These are phyloP conservation scores for Erythrolamprus reginae DNA, from an alignment of 2,113 vertebrate species.

Conservation along the genomic window DNA sequence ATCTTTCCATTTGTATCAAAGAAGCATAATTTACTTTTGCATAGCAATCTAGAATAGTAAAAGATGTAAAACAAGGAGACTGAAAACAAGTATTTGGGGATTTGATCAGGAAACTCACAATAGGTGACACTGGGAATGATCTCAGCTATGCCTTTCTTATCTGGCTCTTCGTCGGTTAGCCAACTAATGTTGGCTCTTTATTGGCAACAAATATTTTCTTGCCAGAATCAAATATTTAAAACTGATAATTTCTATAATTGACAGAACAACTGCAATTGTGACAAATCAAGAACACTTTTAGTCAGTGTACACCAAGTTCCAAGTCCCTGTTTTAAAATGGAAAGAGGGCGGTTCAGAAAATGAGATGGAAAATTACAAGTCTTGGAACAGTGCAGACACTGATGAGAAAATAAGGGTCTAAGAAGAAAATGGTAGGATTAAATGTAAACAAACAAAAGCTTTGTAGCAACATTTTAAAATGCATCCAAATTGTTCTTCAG, in stretches of 20 bases:
- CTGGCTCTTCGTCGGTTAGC: not conserved
- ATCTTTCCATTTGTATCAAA: not conserved
- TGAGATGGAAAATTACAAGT: not conserved
- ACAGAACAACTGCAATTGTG: not conserved
- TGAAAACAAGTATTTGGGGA: conserved; percentile 16
- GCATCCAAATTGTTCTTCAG: not conserved
- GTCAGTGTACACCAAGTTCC: not conserved
- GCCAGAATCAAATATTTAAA: not conserved
- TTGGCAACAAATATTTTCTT: conserved; percentile 18
- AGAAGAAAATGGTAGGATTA: not conserved
- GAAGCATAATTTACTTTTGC: not conserved
- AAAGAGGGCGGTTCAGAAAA: not conserved
- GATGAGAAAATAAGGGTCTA: not conserved
- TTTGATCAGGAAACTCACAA: conserved; percentile 5
- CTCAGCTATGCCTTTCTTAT: conserved; percentile 20
- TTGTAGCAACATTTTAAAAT: not conserved
- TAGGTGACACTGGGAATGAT: not conserved
- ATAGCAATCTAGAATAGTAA: not conserved
- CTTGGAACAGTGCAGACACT: not conserved
- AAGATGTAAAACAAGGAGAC: conserved; percentile 8
- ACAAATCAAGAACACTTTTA: not conserved
- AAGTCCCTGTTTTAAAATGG: not conserved
- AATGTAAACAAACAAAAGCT: not conserved
- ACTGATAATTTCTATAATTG: accelerated
- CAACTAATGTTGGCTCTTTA: conserved; percentile 31